These are phyloP conservation scores for Onychorhynchus coronatus DNA, from an alignment of 2,113 vertebrate species.

Conservation along the genomic window DNA sequence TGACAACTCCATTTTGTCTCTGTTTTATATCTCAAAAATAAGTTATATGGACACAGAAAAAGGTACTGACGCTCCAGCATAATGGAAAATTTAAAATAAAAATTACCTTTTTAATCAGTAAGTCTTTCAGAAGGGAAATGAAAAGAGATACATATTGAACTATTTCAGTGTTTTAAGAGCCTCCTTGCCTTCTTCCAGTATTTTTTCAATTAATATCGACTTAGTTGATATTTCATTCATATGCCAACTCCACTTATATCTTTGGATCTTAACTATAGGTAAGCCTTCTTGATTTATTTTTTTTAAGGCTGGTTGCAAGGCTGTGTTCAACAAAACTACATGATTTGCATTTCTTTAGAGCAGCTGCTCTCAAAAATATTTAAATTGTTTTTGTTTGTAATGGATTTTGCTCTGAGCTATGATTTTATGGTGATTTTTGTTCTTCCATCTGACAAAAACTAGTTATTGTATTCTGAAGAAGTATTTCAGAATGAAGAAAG, in stretches of 20 bases:
- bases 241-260: background rate
- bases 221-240: background rate
- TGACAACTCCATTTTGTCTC: background rate
- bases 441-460: background rate
- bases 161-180: background rate
- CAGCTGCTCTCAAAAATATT: background rate
- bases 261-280: background rate
- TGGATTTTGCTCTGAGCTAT: background rate
- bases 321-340: background rate
- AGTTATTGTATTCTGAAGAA: background rate
- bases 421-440: background rate
- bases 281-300: background rate
- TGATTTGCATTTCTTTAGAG: background rate
- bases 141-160: background rate
- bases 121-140: background rate
- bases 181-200: background rate
- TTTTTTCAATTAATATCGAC: background rate
- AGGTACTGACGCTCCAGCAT: background rate
- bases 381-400: background rate
- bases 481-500: background rate
- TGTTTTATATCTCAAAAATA: background rate
- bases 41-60: background rate
- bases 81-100: background rate
- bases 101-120: background rate
- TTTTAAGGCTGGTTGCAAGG: background rate